Conservation (phyloP, 2,888 invertebrate species). For the Exocentrus adspersus region DNA sequence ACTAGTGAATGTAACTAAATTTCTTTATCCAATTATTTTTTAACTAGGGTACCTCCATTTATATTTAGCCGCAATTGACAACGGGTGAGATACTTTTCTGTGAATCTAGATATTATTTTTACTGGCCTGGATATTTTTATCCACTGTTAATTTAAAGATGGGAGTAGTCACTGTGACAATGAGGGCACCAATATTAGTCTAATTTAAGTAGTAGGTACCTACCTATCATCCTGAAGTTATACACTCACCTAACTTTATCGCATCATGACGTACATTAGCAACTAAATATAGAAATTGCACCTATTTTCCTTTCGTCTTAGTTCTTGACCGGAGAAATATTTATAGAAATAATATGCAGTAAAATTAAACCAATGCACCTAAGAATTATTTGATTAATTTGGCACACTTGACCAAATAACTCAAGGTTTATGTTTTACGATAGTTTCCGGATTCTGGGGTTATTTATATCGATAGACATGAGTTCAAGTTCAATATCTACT, state of each 20-base stretch:
- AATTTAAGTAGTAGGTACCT: too few species aligned
- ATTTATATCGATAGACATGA: not conserved
- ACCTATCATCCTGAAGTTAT: not conserved
- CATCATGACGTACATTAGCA: conserved; percentile 10
- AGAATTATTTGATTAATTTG: not conserved
- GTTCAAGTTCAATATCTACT: conserved; percentile 7
- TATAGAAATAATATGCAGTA: not conserved
- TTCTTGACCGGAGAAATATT: not conserved
- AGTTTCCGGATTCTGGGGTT: not conserved
- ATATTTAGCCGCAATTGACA: not conserved
- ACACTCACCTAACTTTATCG: conserved; percentile 6
- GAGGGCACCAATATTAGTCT: not conserved
- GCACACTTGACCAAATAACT: not conserved
- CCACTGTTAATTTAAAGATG: not conserved
- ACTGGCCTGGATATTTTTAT: not conserved
- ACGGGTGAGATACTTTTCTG: not conserved
- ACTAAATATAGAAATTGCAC: conserved; percentile 4
- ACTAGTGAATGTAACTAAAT: not conserved
- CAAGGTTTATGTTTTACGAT: not conserved
- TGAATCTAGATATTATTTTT: not conserved
- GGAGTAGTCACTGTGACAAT: not conserved
- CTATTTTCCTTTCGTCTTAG: conserved; percentile 6
- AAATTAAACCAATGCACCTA: not conserved
- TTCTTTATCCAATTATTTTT: not conserved
- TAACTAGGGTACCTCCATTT: not conserved